Base-by-base conservation (phyloP, 23 tunicate genomes). In the Styela clava region DNA sequence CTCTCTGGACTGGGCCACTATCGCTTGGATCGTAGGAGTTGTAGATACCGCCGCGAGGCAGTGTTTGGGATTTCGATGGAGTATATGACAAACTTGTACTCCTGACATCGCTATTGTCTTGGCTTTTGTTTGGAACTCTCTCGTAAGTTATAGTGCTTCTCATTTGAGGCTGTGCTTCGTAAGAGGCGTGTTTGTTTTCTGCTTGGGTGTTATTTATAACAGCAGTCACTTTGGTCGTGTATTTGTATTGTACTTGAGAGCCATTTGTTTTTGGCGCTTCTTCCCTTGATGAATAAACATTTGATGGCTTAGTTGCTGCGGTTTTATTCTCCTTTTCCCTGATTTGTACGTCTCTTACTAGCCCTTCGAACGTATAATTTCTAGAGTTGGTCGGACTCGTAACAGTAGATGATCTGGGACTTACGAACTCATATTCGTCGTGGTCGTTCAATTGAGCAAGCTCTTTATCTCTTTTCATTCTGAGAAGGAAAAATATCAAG, bases 181-280 rank as follows among this genome's bases (percentile, higher is more conserved):
- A 7, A 44, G 56, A 7, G 12, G 56, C 56, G 3, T 29, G 27
- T 16, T 5, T 65, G 9, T 25, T 28, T 3, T 35, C 35, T 5
- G 77, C 23, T 24, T 29, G 12, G 29, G 34, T 33, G 28, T 79
- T 78, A 74, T 79, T 73, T 22, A 89, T 89, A 22, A 70, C 69
- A 1, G 94, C 85, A 20, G 94, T 89, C 7, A 89, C 94, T 74
- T 79, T 79, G 31, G 94, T 85, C 7, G 94, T 89, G 78, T 84
- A 89, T 32, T 52, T 72, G 31, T 71, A 71, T 61, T 83, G 28
- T 82, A 81, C 68, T 83, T 68, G 26, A 69, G 79, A 27, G 20
- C 68, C 3, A 33, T 24, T 74, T 3, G 77, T 28, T 18, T 65
- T 9, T 3, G 70, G 70, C 18, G 3, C 18, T 20, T 28, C 16